Percentiles rank a stretch among this genome's conserved stretches.
Conservation (phyloP, 2,888 invertebrate species). For the Caenorhabditis sinica region DNA sequence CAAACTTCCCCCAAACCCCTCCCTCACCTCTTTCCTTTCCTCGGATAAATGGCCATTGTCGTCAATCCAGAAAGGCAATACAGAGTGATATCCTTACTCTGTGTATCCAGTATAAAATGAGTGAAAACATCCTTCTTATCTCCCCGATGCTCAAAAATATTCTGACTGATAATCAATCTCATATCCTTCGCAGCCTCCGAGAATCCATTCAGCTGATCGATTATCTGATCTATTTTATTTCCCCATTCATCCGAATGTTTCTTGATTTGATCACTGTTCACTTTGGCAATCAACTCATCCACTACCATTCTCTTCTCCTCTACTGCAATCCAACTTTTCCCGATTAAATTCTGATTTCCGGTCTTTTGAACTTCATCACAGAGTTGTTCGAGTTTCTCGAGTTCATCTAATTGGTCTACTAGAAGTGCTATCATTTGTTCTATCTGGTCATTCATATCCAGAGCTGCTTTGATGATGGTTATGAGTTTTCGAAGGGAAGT, state of each 20-base stretch:
- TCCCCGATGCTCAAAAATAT: conserved; percentile 70
- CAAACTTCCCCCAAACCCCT: not conserved
- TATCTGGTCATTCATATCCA: conserved; percentile 65
- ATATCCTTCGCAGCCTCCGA: conserved; percentile 72
- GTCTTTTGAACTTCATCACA: conserved; percentile 69
- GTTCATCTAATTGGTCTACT: conserved; percentile 59
- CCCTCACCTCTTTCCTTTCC: conserved; percentile 68
- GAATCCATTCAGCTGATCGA: conserved; percentile 67
- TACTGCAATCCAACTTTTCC: conserved; percentile 69
- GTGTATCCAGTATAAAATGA: conserved; percentile 70
- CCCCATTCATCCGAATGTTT: conserved; percentile 60
- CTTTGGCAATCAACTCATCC: conserved; percentile 63
- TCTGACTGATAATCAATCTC: conserved; percentile 69
- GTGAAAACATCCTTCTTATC: conserved; percentile 73
- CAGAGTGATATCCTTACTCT: conserved; percentile 68
- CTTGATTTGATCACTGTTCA: conserved; percentile 43
- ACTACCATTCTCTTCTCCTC: conserved; percentile 70
- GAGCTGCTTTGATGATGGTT: conserved; percentile 52
- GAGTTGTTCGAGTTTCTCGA: conserved; percentile 62
- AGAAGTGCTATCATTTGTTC: conserved; percentile 57
- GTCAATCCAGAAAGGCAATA: conserved; percentile 73
- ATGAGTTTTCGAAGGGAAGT: conserved; percentile 66
- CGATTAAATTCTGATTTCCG: conserved; percentile 65
- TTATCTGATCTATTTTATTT: conserved; percentile 60
- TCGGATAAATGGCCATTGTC: conserved; percentile 73